Evolutionary conservation across 2,888 invertebrate genomes (phyloP), one percentile per base, ranked within the genome.

Genomic region (Unio pictorum): DNA sequence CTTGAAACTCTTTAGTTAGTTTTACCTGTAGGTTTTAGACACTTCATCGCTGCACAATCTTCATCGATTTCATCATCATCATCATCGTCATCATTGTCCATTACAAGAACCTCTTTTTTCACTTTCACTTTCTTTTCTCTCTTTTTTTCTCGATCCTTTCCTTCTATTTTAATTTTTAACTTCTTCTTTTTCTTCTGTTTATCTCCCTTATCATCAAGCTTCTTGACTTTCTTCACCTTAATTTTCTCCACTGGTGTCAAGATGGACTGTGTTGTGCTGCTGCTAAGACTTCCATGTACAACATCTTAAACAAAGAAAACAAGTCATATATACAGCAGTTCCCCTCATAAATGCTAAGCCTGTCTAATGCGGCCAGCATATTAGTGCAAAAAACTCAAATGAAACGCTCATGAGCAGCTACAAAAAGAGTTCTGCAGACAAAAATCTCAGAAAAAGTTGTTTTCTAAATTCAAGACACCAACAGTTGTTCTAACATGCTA

Each of bases 41-140:
- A 90, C 67, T 85, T 86, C 7, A 81, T 72, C 17, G 89, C 90
- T 28, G 90, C 84, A 81, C 89, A 89, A 60, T 87, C 86, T 28
- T 88, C 88, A 66, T 85, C 84, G 69, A 82, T 82, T 55, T 84
- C 81, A 34, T 84, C 85, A 61, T 86, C 86, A 56, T 82, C 83
- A 62, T 80, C 81, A 66, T 34, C 34, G 34, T 78, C 78, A 56
- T 79, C 81, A 55, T 68, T 67, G 58, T 68, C 30, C 55, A 71
- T 73, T 64, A 80, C 64, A 69, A 78, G 61, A 55, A 68, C 70
- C 55, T 80, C 82, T 69, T 84, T 81, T 60, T 80, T 72, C 57
- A 81, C 78, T 61, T 79, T 79, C 59, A 81, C 81, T 67, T 83
- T 77, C 73, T 82, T 82, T 17, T 83, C 69, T 67, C 79, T 83